phyloP scores from a whole-genome alignment of 2,888 invertebrate genomes.

The Euclidia mi region DNA sequence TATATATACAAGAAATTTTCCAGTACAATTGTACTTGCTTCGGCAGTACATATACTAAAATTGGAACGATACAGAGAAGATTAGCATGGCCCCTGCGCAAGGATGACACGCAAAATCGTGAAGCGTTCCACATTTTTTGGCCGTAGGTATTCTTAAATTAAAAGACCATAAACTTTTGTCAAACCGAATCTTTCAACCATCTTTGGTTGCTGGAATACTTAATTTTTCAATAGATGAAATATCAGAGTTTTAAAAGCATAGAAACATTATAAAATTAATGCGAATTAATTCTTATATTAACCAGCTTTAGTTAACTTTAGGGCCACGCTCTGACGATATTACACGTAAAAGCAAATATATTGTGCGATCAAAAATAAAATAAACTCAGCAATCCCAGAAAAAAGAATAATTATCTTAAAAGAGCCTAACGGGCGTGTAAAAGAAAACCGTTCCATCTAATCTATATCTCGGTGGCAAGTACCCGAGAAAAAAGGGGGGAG shows the following conservation, averaged over 20 bases:
- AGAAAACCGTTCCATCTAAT: slow-evolving; percentile 70
- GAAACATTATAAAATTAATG: too few relatives aligned
- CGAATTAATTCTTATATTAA: too few relatives aligned
- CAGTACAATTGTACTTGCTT: background rate
- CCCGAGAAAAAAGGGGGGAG: slow-evolving; percentile 86
- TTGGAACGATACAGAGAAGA: slow-evolving; percentile 15
- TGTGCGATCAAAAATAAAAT: background rate
- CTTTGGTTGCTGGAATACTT: too few relatives aligned
- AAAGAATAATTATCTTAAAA: slow-evolving; percentile 17
- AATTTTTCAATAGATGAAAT: too few relatives aligned
- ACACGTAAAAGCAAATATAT: slow-evolving; percentile 18
- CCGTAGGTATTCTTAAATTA: background rate
- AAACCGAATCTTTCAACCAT: too few relatives aligned
- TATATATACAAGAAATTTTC: background rate
- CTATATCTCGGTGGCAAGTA: slow-evolving; percentile 72
- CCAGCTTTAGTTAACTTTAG: too few relatives aligned
- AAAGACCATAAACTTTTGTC: too few relatives aligned
- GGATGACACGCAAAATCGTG: slow-evolving; percentile 6
- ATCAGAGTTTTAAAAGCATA: too few relatives aligned
- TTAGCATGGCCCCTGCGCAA: slow-evolving; percentile 22
- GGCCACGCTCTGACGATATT: too few relatives aligned
- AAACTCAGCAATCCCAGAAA: slow-evolving; percentile 23
- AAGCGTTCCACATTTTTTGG: slow-evolving; percentile 20
- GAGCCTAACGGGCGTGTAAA: slow-evolving; percentile 42
- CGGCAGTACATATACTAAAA: slow-evolving; percentile 10